phyloP scores from a whole-genome alignment of 2,113 vertebrate species.

The Petroica traversi region DNA sequence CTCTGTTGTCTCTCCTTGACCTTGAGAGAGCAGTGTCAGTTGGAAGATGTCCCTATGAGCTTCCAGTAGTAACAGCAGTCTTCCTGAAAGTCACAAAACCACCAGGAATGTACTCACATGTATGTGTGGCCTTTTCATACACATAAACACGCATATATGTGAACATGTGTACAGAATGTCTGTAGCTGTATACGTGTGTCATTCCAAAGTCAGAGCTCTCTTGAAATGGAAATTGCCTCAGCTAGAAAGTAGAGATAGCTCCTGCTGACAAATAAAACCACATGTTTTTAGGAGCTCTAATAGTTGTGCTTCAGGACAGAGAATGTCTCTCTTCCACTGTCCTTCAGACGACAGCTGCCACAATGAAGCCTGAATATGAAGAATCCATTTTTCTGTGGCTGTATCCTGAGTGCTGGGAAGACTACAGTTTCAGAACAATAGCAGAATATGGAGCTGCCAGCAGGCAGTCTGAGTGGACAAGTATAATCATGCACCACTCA shows the following conservation, averaged over 20 bases:
- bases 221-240: background rate
- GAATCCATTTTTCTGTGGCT: background rate
- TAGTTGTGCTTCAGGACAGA: background rate
- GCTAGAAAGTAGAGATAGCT: background rate
- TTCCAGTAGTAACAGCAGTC: background rate
- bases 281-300: background rate
- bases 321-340: background rate
- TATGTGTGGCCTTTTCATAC: background rate
- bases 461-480: slow-evolving; percentile 47
- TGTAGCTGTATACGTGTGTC: background rate
- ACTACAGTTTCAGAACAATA: slow-evolving; percentile 11
- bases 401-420: background rate
- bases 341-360: slow-evolving; percentile 15
- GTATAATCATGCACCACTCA: slow-evolving; percentile 54
- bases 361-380: background rate
- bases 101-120: background rate
- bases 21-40: background rate
- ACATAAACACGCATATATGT: rapidly evolving
- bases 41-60: background rate
- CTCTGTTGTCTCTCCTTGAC: background rate
- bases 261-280: background rate
- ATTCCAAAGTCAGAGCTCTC: background rate
- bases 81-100: background rate
- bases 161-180: background rate
- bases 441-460: slow-evolving; percentile 25